Base-by-base conservation (phyloP, 1,140 invertebrate genomes). In the Ctenoplectra terminalis region DNA sequence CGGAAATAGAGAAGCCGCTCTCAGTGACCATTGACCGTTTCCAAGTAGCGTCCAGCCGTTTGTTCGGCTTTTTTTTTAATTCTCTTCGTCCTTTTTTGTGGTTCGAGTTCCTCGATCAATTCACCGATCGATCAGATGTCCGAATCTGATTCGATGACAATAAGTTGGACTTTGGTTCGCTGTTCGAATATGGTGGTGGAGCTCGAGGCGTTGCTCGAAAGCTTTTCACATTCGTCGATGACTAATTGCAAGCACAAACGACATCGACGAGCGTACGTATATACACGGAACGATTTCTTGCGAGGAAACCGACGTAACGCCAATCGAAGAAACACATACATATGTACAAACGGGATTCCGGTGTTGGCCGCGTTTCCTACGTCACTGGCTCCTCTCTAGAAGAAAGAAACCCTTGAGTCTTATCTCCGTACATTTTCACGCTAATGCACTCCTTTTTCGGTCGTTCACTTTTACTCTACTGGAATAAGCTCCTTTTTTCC, bases 11-110 rank as follows among this genome's bases (percentile, higher is more conserved):
- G 26, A 40, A 61, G 56, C 64, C 37, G 23, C 56, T 6, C n/a
- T 34, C n/a, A 23, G 4, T 78, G 43, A 71, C 34, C 43, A 50
- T 60, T 63, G 43, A 63, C 31, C 40, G 29, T 50, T 60, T 61
- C 29, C 67, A 48, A 58, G 37, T 48, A 61, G 26, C 75, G 61
- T 74, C 60, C 73, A 34, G 5, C 20, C 20, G 52, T 23, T 71
- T n/a, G 37, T 43, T 48, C 31, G 15, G 50, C 54, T 72, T 58
- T 81, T 69, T 82, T 70, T 81, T 81, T n/a, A n/a, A 37, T 88
- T 87, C 86, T 26, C 31, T 15, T 50, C n/a, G 26, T 1, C n/a
- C 6, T 8, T 29, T 31, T 37, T 37, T n/a, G 2, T 58, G 6
- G 9, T 9, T 26, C 48, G 11, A 40, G 46, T 50, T 20, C 1